These are phyloP conservation scores for Orchesella cincta DNA, from an alignment of 1,140 invertebrate species.

Conservation along the genomic window DNA sequence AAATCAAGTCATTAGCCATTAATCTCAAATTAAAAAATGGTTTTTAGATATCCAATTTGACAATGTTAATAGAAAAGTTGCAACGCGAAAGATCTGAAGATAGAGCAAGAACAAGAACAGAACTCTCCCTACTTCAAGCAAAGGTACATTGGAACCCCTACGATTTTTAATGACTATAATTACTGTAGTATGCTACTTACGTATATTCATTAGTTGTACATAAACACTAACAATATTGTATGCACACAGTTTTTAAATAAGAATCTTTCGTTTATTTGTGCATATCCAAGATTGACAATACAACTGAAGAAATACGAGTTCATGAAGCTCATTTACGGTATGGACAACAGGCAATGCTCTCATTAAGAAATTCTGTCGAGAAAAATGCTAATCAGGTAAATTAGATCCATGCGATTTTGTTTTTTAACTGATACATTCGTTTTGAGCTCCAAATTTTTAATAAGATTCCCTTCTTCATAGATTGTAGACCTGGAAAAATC, in stretches of 20 bases:
- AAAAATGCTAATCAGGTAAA: background rate
- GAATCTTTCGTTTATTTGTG: too few species aligned
- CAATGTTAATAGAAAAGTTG: background rate
- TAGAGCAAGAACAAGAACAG: too few species aligned
- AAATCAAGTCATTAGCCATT: background rate
- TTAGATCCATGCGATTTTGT: too few species aligned
- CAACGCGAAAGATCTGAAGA: background rate
- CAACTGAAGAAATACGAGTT: background rate
- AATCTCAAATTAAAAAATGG: too few species aligned
- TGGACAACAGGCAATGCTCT: background rate
- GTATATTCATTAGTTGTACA: background rate
- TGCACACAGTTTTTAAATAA: background rate
- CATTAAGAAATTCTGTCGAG: background rate
- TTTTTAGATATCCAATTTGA: background rate
- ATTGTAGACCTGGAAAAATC: constrained; percentile 7
- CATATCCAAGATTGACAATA: background rate
- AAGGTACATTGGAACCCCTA: too few species aligned
- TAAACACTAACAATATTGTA: background rate
- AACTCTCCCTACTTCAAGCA: too few species aligned
- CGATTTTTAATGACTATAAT: too few species aligned
- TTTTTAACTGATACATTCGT: too few species aligned
- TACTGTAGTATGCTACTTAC: too few species aligned
- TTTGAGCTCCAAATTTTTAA: too few species aligned
- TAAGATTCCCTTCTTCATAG: background rate
- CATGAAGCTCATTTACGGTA: constrained; percentile 1